These are phyloP conservation scores for Mayetiola destructor DNA, from an alignment of 2,888 invertebrate genomes.

Conservation along the genomic window DNA sequence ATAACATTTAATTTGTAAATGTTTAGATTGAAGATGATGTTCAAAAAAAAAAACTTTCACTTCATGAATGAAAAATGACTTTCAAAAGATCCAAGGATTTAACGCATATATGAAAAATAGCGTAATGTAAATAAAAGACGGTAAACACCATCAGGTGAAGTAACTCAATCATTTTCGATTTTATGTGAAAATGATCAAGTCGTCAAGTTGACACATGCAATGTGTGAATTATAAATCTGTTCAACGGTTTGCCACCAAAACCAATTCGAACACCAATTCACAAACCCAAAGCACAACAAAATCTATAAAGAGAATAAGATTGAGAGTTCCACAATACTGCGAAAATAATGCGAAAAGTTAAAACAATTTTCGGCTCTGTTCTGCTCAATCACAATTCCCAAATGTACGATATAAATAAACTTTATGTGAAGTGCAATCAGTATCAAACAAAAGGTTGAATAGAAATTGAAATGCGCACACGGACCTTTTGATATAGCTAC, in stretches of 20 bases:
- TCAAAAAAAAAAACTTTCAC: no score
- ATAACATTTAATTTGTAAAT: background rate
- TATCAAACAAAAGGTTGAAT: no score
- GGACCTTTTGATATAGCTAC: constrained; percentile 1
- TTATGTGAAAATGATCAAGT: constrained; percentile 12
- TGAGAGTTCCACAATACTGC: no score
- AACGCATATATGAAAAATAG: no score
- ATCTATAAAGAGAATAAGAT: no score
- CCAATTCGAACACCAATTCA: background rate
- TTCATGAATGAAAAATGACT: no score
- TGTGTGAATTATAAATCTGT: background rate
- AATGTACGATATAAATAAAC: constrained; percentile 9
- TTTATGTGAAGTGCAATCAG: background rate
- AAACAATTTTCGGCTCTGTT: constrained; percentile 11
- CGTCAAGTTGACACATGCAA: background rate
- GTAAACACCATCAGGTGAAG: background rate
- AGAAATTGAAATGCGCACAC: constrained; percentile 3
- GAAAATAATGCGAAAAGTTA: constrained; percentile 13
- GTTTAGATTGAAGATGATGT: background rate
- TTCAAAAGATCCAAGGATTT: no score
- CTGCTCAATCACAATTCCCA: constrained; percentile 13
- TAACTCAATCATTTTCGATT: constrained; percentile 6
- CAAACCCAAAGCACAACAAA: background rate
- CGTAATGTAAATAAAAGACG: background rate
- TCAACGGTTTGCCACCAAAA: background rate